These are phyloP conservation scores for Anguilla marmorata DNA, from an alignment of 2,797 vertebrate species.

Conservation along the genomic window DNA sequence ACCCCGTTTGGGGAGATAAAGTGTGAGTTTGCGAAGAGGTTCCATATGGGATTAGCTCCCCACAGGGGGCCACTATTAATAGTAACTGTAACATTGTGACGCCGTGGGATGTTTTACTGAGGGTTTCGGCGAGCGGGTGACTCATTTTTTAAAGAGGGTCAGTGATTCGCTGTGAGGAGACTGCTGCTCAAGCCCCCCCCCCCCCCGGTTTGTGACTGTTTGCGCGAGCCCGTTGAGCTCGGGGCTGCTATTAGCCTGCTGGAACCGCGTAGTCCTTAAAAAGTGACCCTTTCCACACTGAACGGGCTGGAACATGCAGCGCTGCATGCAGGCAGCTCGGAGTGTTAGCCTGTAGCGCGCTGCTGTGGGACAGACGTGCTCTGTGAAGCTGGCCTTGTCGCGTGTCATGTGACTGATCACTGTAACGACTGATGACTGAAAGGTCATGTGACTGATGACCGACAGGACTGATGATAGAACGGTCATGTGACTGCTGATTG, in stretches of 20 bases:
- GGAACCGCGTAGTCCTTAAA: not conserved
- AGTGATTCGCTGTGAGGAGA: constrained; percentile 50
- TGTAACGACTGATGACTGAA: too few relatives aligned
- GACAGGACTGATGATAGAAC: too few relatives aligned
- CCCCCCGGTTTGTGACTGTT: constrained; percentile 24
- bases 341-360: not conserved
- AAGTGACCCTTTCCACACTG: not conserved
- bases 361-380: not conserved
- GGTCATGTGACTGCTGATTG: not conserved
- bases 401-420: not conserved
- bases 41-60: constrained; percentile 24
- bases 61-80: constrained; percentile 63
- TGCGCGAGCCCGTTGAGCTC: not conserved
- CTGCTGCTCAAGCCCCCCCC: constrained; percentile 22
- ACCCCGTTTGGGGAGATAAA: not conserved
- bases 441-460: too few relatives aligned
- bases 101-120: constrained; percentile 48
- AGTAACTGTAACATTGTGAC: constrained; percentile 56
- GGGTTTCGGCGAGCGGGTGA: constrained; percentile 40
- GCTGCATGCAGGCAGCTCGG: not conserved
- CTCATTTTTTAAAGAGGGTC: constrained; percentile 53
- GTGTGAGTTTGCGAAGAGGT: not conserved
- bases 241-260: not conserved
- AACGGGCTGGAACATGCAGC: not conserved
- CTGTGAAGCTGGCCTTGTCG: not conserved